Evolutionary conservation across 2,113 vertebrate species (phyloP), one percentile per base, ranked within the genome.

Genomic region (Calonectris borealis): DNA sequence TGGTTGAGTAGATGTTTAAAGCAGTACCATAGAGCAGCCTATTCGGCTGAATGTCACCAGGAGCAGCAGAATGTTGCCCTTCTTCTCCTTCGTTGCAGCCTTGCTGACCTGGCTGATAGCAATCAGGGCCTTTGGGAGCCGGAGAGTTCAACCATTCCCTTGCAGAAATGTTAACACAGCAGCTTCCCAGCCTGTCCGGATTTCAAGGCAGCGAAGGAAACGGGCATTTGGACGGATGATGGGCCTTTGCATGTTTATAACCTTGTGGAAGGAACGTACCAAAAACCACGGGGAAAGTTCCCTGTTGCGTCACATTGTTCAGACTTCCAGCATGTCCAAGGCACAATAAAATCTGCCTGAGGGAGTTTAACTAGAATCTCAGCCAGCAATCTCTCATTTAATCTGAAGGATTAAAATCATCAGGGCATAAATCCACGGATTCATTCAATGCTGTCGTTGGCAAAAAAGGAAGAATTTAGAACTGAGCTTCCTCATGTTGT

Each of bases 301-400:
- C 34, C 21, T 15, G 8, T 9, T 40, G 22, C 3, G 0, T 71
- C 44, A 26, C 1, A 0, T 44, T 51, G 25, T 26, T 88, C 61
- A 57, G 60, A 42, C 51, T 66, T 94, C 44, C 44, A 64, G 42
- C n/a, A 32, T 2, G 0, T 40, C 40, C 73, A 48, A 64, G 61
- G 42, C 44, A 36, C 57, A 86, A 38, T n/a, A 82, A 90, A 71
- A 91, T 40, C 54, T 32, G 4, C 31, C 18, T 36, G 80, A 88
- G 38, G 31, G n/a, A 68, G 40, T 91, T 82, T 46, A 69, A 54
- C 34, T 55, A 60, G 13, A 82, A 21, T n/a, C 62, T 76, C 40
- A 66, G 26, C 4, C 24, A 72, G 22, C 11, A 60, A 70, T 78
- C 34, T 60, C 32, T 85, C 64, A 26, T 81, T 85, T 92, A 90